Base-by-base conservation (phyloP, 2,797 vertebrate species). In the Cyclura pinguis region DNA sequence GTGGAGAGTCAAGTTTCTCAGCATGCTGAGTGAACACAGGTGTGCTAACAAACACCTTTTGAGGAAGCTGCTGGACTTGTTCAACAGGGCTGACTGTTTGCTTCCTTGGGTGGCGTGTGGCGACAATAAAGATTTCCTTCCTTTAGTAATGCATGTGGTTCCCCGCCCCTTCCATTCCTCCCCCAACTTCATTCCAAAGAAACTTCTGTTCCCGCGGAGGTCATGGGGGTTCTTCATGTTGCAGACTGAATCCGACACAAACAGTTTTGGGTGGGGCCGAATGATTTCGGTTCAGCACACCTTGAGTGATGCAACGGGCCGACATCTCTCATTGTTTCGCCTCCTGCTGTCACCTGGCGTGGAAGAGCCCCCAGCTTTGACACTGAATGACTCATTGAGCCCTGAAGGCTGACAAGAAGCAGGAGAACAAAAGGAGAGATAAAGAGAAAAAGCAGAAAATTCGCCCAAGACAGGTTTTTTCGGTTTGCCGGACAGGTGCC, bases 361-460 rank as follows among this genome's bases (percentile, higher is more conserved):
- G 55, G 2, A 52, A 90, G 76, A 94, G 84, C 82, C 52, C 91
- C 0, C 0, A 50, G 91, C 88, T 24, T 80, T 95, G 93, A 88
- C 93, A 91, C 86, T 93, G 92, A 90, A 72, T 95, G 88, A 89
- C 88, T 91, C 76, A 38, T 78, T 89, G 85, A 84, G 95, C 74
- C 77, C 50, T 24, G 74, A 20, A 52, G 35, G 24, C 13, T 74
- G 47, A 90, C 78, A 80, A 4, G 20, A 92, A n/a, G 59, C 47
- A 74, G 88, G 42, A 16, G 76, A 35, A n/a, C 80, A 84, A 91
- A 80, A 80, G 69, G 74, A 52, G 22, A 64, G 74, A 86, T 80
- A 76, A 59, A 81, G 47, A 50, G 78, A 80, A 73, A 42, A 32
- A 86, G 86, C 80, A 86, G 59, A 12, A n/a, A 29, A 59, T 12